Evolutionary conservation across 2,113 vertebrate species (phyloP), one percentile per base, ranked within the genome.

Genomic region (Saccopteryx leptura): DNA sequence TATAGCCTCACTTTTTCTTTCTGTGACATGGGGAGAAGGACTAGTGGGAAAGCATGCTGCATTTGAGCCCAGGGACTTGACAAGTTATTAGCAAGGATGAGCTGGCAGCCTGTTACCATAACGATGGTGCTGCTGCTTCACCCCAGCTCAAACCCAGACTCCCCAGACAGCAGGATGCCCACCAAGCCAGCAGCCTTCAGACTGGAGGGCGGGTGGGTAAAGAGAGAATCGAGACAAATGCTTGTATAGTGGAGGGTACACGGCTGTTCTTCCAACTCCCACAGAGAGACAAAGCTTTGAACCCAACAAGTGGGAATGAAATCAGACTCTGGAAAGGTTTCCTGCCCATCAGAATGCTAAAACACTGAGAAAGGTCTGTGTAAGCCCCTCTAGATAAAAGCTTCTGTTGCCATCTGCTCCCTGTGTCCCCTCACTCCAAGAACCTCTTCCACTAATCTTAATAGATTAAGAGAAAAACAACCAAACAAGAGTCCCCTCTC

Each of bases 41-140:
- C 79, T 72, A 46, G 79, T 89, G 69, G 72, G 79, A 91, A 96
- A 58, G 69, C 74, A 91, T 23, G 86, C 75, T 72, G 69, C 83
- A 80, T 23, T 19, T 52, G 74, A 94, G 94, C 95, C 89, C 93
- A 98, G 58, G 95, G 89, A 96, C 96, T 94, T 92, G 82, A 96
- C 95, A 96, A 96, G 97, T 96, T 97, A 97, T 98, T 97, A 97
- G 82, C 97, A 97, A 95, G 8, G 75, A 97, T 97, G 96, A 98
- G 94, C 96, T 98, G 96, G 97, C 97, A 98, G 93, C 95, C 96
- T 5, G 97, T 97, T 98, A 96, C 97, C 97, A 97, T 98, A 97
- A 98, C 97, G 71, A 98, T 97, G 89, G 94, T 95, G 95, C 94
- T 91, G 96, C 95, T 11, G 68, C 96, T 94, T 98, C 96, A 97